These are phyloP conservation scores for Pogonocichla stellata DNA, from an alignment of 2,113 vertebrate genomes.

Conservation along the genomic window DNA sequence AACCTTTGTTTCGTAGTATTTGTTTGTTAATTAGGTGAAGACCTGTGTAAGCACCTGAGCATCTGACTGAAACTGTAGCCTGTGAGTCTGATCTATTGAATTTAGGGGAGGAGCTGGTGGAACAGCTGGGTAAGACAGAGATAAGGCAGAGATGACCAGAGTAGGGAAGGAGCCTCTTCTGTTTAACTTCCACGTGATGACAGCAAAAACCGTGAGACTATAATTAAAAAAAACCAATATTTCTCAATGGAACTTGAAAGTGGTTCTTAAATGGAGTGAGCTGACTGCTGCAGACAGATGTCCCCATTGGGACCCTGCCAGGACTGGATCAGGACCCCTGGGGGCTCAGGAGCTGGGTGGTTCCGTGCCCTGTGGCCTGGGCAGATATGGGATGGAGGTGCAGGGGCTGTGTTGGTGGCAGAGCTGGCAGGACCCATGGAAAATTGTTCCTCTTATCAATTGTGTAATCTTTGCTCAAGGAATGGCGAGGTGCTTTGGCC, in stretches of 20 bases:
- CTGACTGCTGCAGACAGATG: fast-evolving
- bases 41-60: not conserved
- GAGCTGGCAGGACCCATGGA: not conserved
- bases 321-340: fast-evolving
- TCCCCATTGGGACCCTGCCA: fast-evolving
- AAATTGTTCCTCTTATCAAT: not conserved
- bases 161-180: not conserved
- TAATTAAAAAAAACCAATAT: fast-evolving
- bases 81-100: fast-evolving
- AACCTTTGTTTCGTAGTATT: fast-evolving
- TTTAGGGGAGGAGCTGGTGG: not conserved
- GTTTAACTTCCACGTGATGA: not conserved
- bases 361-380: not conserved
- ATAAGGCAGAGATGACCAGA: not conserved
- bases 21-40: not conserved
- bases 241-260: not conserved
- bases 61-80: not conserved
- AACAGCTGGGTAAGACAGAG: too few relatives aligned
- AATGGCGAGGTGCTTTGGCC: not conserved
- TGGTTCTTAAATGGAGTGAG: fast-evolving
- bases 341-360: fast-evolving
- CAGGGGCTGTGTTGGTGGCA: not conserved
- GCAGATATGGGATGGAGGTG: fast-evolving
- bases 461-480: not conserved
- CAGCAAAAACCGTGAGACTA: fast-evolving